phyloP scores from a whole-genome alignment of 2,888 invertebrate species.

The Lamellibrachia columna region DNA sequence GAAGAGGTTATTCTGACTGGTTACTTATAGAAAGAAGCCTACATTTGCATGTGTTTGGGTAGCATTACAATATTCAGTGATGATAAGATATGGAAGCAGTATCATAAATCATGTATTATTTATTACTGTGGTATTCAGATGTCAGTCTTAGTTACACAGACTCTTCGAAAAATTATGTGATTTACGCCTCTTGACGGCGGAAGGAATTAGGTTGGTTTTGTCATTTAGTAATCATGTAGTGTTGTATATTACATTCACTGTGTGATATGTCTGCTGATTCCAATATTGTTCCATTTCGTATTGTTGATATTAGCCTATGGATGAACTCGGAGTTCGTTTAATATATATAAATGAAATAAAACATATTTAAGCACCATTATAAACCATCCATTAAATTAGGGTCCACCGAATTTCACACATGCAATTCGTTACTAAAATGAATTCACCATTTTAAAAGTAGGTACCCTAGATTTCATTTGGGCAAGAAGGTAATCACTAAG shows the following conservation, averaged over 20 bases:
- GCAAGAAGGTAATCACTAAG: not conserved
- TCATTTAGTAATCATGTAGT: constrained; percentile 5
- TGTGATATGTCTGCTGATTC: not conserved
- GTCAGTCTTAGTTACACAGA: not conserved
- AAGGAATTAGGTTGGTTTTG: constrained; percentile 1
- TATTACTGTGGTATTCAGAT: constrained; percentile 5
- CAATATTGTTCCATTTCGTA: not conserved
- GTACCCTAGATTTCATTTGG: not conserved
- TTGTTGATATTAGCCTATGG: constrained; percentile 9
- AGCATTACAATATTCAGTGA: not conserved
- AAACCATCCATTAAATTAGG: no score
- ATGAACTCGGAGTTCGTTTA: not conserved
- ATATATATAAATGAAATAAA: constrained; percentile 9
- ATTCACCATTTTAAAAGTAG: not conserved
- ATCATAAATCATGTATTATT: not conserved
- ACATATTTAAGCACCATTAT: not conserved
- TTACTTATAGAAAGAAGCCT: no score
- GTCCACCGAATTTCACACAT: not conserved
- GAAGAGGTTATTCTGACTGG: not conserved
- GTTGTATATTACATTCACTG: constrained; percentile 16
- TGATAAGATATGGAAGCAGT: not conserved
- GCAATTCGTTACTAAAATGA: not conserved
- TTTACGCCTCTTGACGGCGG: not conserved
- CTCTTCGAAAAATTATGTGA: not conserved
- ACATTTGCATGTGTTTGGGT: not conserved